Percentiles rank a stretch among this genome's conserved stretches.
Conservation (phyloP, 2,113 vertebrate genomes). For the Malurus melanocephalus region DNA sequence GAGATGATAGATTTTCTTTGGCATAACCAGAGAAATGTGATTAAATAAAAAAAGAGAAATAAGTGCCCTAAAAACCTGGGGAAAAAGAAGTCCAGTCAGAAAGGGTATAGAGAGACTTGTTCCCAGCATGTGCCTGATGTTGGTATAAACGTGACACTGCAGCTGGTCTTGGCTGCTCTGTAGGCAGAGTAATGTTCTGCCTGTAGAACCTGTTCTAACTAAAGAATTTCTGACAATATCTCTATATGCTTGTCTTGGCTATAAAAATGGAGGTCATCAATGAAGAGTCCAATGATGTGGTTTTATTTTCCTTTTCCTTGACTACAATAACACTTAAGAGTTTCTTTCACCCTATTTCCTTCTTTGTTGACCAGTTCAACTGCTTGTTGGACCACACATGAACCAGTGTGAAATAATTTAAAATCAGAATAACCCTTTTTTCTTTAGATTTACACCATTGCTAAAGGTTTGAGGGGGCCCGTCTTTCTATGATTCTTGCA, state of each 20-base stretch:
- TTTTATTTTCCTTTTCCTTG: not conserved
- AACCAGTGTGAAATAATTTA: not conserved
- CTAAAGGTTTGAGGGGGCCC: not conserved
- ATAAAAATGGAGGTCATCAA: not conserved
- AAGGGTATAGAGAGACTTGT: not conserved
- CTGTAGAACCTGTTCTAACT: not conserved
- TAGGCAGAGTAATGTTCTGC: not conserved
- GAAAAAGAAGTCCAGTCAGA: not conserved
- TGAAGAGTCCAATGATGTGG: not conserved
- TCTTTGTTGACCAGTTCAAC: not conserved
- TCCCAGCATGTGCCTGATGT: not conserved
- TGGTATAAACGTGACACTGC: not conserved
- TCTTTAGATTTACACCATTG: not conserved
- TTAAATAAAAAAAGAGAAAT: not conserved
- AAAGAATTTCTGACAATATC: not conserved
- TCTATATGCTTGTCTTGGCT: not conserved
- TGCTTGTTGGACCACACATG: fast-evolving
- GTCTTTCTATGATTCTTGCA: not conserved
- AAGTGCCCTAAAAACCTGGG: not conserved
- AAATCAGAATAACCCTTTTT: not conserved
- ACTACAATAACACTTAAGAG: not conserved
- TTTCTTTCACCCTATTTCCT: not conserved
- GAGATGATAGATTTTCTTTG: not conserved
- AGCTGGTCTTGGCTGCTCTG: not conserved
- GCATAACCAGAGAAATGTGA: not conserved